phyloP scores from a whole-genome alignment of 23 tunicate species.

The Phallusia fumigata region DNA sequence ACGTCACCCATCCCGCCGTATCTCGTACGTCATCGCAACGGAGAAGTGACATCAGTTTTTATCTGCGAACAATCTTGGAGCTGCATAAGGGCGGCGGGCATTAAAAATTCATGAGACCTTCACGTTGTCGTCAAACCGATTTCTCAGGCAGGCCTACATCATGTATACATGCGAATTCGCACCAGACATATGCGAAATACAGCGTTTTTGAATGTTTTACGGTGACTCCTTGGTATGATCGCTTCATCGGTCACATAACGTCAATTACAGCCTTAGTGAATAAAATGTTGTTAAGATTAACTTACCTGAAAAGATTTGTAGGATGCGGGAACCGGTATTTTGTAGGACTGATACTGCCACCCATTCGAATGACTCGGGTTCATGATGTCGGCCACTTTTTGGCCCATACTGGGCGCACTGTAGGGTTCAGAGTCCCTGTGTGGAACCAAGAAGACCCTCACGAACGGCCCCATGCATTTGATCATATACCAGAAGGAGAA shows the following conservation, averaged over 20 bases:
- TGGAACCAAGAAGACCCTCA: slow-evolving; percentile 17
- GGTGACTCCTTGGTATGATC: no score
- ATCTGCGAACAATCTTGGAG: no score
- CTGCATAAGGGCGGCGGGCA: background rate
- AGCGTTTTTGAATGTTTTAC: no score
- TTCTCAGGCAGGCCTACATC: background rate
- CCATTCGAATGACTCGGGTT: background rate
- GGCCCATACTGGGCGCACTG: background rate
- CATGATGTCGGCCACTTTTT: background rate
- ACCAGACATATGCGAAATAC: no score
- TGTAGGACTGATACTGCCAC: slow-evolving; percentile 24
- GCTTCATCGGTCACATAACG: no score
- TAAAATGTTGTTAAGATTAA: no score
- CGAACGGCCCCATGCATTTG: slow-evolving; percentile 20
- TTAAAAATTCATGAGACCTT: background rate
- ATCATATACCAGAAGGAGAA: slow-evolving; percentile 34
- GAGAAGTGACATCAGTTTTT: no score
- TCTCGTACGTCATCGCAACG: no score
- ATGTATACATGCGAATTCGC: no score
- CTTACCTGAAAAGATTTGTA: slow-evolving; percentile 40
- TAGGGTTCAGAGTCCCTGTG: slow-evolving; percentile 1
- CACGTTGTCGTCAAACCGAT: background rate
- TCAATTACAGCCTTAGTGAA: no score
- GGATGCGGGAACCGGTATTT: slow-evolving; percentile 27
- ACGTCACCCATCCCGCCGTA: no score